Percentiles rank a stretch among this genome's conserved stretches.
Conservation (phyloP, 2,113 vertebrate genomes). For the Astatoreochromis straeleni region DNA sequence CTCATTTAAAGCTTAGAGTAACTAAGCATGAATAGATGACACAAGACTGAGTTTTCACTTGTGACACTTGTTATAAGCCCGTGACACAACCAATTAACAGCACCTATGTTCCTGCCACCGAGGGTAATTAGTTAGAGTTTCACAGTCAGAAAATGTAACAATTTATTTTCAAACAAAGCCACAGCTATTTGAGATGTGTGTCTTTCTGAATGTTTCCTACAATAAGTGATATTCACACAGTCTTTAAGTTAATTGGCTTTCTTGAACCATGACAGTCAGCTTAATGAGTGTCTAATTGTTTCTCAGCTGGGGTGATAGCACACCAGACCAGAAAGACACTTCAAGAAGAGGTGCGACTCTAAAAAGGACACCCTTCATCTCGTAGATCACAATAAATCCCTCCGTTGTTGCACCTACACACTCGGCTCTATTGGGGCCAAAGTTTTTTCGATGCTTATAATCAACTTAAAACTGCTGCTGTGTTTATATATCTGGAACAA, state of each 20-base stretch:
- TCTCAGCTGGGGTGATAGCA: slow-evolving; percentile 51
- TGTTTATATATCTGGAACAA: neutral
- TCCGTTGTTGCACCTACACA: neutral
- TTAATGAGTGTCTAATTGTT: slow-evolving; percentile 67
- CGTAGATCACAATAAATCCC: neutral
- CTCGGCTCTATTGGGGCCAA: neutral
- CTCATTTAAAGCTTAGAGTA: neutral
- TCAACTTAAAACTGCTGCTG: neutral
- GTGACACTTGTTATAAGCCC: neutral
- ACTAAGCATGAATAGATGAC: neutral
- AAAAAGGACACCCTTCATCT: neutral
- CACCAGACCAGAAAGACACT: slow-evolving; percentile 1
- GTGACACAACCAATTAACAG: neutral
- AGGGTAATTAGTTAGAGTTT: slow-evolving; percentile 7
- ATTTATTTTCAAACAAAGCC: slow-evolving; percentile 51
- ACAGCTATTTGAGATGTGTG: slow-evolving; percentile 45
- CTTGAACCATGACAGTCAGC: slow-evolving; percentile 52
- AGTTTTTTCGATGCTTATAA: neutral
- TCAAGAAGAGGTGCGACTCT: slow-evolving; percentile 5
- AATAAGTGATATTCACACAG: slow-evolving; percentile 39
- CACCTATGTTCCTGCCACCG: slow-evolving; percentile 1
- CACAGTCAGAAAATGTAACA: slow-evolving; percentile 5
- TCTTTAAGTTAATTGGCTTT: slow-evolving; percentile 62
- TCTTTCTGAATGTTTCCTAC: neutral
- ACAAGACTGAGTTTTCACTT: neutral